phyloP scores from a whole-genome alignment of 2,888 invertebrate species.

The Hypena proboscidalis region DNA sequence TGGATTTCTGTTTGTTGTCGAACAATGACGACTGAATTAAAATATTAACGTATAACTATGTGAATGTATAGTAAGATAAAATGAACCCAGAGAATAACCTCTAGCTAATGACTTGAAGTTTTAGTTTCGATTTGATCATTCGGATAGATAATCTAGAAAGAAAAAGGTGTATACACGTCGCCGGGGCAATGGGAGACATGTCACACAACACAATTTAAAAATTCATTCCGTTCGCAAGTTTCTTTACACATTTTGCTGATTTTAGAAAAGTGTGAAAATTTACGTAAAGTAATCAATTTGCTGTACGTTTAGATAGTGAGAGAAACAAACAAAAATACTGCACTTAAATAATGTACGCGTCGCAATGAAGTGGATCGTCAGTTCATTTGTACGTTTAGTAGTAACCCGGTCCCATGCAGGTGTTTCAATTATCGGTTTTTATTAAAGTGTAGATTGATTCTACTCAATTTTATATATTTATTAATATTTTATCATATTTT shows the following conservation, averaged over 20 bases:
- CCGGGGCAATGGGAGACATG: too few species aligned
- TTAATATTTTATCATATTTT: conserved; percentile 58
- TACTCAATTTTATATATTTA: conserved; percentile 70
- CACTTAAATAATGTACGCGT: conserved; percentile 30
- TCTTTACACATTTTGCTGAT: conserved; percentile 15
- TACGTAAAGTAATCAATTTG: conserved; percentile 19
- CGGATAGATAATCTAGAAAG: too few species aligned
- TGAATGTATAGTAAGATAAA: too few species aligned
- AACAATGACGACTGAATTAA: too few species aligned
- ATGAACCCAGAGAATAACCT: too few species aligned
- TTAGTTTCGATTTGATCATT: too few species aligned
- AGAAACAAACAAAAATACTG: conserved; percentile 32
- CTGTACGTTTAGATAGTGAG: conserved; percentile 28
- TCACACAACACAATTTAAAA: too few species aligned
- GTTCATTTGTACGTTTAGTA: conserved; percentile 66
- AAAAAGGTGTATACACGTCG: too few species aligned
- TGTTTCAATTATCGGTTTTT: conserved; percentile 58
- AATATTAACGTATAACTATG: too few species aligned
- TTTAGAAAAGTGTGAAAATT: conserved; percentile 27
- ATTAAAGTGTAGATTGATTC: conserved; percentile 66
- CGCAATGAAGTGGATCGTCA: conserved; percentile 36
- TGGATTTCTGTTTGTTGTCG: too few species aligned
- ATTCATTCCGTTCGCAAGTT: conserved; percentile 5
- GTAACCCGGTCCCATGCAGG: conserved; percentile 76
- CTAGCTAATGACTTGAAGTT: too few species aligned